Evolutionary conservation across 1,140 invertebrate species (phyloP).

Genomic region (Oedothorax gibbosus): DNA sequence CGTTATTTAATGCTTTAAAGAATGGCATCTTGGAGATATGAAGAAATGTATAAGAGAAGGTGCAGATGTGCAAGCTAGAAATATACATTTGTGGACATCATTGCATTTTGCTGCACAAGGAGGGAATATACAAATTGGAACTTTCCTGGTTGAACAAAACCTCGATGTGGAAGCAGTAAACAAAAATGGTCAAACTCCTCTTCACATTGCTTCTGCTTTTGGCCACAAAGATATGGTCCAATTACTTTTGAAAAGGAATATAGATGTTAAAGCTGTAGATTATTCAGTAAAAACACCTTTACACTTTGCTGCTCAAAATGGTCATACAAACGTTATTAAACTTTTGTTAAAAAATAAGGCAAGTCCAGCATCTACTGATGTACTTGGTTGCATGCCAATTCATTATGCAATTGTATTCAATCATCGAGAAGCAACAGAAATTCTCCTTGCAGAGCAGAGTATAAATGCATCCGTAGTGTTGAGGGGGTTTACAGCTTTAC

Average conservation of each 20-base stretch:
- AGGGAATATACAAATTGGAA: conserved; percentile 4
- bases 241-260: conserved; percentile 10
- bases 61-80: conserved; percentile 13
- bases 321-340: not conserved
- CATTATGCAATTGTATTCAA: conserved; percentile 16
- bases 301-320: conserved; percentile 50
- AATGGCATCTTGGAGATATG: not conserved
- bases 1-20: conserved; percentile 21
- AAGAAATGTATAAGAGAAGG: conserved; percentile 5
- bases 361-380: not conserved
- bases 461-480: not conserved
- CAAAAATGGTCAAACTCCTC: not conserved
- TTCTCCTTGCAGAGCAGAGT: conserved; percentile 6
- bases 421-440: not conserved
- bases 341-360: conserved; percentile 24
- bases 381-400: not conserved
- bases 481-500: conserved; percentile 8
- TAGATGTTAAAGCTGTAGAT: conserved; percentile 1
- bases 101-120: conserved; percentile 46
- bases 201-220: conserved; percentile 23
- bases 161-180: not conserved
- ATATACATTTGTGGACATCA: conserved; percentile 18
- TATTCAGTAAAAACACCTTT: conserved; percentile 21
- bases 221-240: conserved; percentile 1
- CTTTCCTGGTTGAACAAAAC: not conserved